Base-by-base conservation (phyloP, 2,113 vertebrate species). In the Chitala chitala region DNA sequence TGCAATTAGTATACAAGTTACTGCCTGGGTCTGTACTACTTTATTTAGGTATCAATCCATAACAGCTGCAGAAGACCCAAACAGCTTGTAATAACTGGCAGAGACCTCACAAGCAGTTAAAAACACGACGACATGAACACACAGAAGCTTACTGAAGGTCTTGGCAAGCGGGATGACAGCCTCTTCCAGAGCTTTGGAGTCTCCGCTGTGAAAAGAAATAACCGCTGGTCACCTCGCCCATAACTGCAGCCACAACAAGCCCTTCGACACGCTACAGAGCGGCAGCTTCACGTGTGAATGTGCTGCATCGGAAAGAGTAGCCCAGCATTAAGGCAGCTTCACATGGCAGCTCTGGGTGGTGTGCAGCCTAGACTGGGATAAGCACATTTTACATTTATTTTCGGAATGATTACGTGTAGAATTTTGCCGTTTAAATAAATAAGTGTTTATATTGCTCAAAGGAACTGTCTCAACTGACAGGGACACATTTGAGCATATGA, bases 111-210 rank as follows among this genome's bases (percentile, higher is more conserved):
- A 48, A 38, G 26, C 40, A 46, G 31, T 20, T 4, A 8, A 68
- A 22, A 56, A 44, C 51, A 70, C 71, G 10, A 29, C 20, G 56
- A 12, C 15, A 55, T 20, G 68, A 64, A 51, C 8, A 58, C 31
- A 56, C 0, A 29, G 2, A 26, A 73, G 87, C 93, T 72, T 92
- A 99, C 97, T 94, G 85, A 99, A 86, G 81, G 86, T 91, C 82
- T 92, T 96, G 87, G 94, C 96, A 75, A 99, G 83, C 0, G 94
- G 93, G 81, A 94, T 61, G 13, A 97, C 94, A 2, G 93, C 94
- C 83, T 98, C 95, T 82, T 98, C 96, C 85, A 98, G 78, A 26
- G 95, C 89, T 84, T 95, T 98, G 46, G 95, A 89, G 76, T 98
- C 96, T 31, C 91, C 86, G 75, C 97, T 99, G 79, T n/a, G 72